Base-by-base conservation (phyloP, 2,113 vertebrate genomes). In the Nyctibius bracteatus region DNA sequence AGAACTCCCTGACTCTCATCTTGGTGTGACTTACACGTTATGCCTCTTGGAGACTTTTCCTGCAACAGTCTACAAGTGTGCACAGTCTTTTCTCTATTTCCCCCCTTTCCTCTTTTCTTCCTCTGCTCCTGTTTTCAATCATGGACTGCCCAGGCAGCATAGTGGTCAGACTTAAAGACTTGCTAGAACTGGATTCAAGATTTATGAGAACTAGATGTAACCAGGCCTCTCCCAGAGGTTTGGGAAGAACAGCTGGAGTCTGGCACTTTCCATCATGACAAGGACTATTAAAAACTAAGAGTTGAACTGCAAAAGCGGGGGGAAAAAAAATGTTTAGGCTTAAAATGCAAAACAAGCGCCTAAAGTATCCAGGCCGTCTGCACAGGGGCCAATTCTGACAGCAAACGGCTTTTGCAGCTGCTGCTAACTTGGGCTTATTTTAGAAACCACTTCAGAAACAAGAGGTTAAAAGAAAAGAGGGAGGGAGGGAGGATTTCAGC, bases 181-280 rank as follows among this genome's bases (percentile, higher is more conserved):
- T 88, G 96, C 97, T 98, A 96, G 97, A 98, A 98, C 97, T 97
- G 97, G 97, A 98, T 96, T 97, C 97, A 95, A 97, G 97, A 98
- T 98, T 98, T 98, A 98, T 86, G 97, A 98, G 98, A 97, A 98
- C 82, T 94, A 98, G 96, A 98, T 97, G 97, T 98, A 97, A 98
- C 97, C 96, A 97, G 97, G 97, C 97, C 97, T 98, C 98, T 98
- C 98, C 98, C 98, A 98, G 94, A 98, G 96, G 97, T 98, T 97
- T 97, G 97, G 95, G 97, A 97, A 98, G 98, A 98, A 97, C 98
- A 98, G 98, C 98, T 98, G 98, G 98, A 97, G 97, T 98, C 97
- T 97, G 97, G 98, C 98, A 97, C 97, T 98, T 97, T 95, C 92
- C 94, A 95, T 96, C 97, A 96, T 95, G 97, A 98, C 98, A 98